Evolutionary conservation across 2,888 invertebrate genomes (phyloP), one percentile per base, ranked within the genome.

Genomic region (Hemaris fuciformis): DNA sequence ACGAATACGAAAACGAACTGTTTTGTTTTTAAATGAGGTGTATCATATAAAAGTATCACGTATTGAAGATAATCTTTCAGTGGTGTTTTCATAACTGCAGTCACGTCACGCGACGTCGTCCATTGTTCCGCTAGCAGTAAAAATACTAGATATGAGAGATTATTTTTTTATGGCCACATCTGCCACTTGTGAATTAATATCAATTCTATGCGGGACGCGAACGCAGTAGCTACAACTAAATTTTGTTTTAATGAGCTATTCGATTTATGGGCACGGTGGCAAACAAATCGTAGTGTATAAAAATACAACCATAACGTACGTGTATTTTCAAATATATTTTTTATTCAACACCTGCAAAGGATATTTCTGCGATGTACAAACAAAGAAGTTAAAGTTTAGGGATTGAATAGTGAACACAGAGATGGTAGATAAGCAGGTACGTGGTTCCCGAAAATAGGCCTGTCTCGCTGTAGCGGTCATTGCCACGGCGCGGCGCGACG

Each of bases 71-170:
- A 79, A 81, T 76, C 75, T 73, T 66, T 64, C 65, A 70, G 73
- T 70, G 66, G 69, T 68, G 73, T 79, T 79, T 80, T 80, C 75
- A 78, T 77, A 74, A 74, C 67, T 60, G 74, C 72, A 78, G 76
- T 71, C 74, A 74, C 78, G 83, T 83, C 84, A 84, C 81, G 84
- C 80, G 75, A 80, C 72, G 63, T 66, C 62, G 66, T 62, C 80
- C 76, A 83, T 87, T 87, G 84, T 87, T 85, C 79, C 76, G 77
- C 66, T 73, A 77, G 77, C 78, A 80, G 78, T 76, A 76, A 75
- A n/a, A 76, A 75, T 73, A 71, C 72, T 71, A 71, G 67, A 66
- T 63, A 57, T 65, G 68, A 62, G 68, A 73, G 70, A 67, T 70
- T 67, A 75, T 73, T 75, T 77, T 80, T 79, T 79, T 80, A 77